Percentiles rank a stretch among this genome's conserved stretches.
Conservation (phyloP, 2,888 invertebrate species). For the Geotrupes spiniger region DNA sequence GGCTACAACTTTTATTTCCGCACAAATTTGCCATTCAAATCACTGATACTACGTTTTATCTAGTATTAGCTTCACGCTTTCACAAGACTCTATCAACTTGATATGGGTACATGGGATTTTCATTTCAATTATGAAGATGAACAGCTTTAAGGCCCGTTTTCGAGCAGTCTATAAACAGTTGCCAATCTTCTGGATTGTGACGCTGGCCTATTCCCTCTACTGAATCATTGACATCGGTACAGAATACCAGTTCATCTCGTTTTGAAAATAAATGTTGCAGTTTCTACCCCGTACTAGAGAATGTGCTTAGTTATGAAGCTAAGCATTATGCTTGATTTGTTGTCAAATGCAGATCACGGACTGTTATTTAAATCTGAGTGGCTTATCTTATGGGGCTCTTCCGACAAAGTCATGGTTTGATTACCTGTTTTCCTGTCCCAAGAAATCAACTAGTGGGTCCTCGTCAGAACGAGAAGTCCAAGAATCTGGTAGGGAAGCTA, state of each 20-base stretch:
- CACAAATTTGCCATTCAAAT: no score
- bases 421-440: not conserved
- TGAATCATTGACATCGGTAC: constrained; percentile 2
- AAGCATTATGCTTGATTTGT: no score
- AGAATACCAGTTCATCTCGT: constrained; percentile 7
- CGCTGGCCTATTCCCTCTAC: not conserved
- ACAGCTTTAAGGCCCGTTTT: constrained; percentile 10
- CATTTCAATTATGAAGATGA: constrained; percentile 1
- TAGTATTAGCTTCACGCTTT: no score
- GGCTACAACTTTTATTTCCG: no score
- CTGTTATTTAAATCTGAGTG: no score
- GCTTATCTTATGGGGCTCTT: no score
- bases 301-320: not conserved
- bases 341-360: no score
- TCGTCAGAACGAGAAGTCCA: not conserved
- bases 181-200: constrained; percentile 4
- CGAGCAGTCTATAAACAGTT: constrained; percentile 2
- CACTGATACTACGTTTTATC: no score
- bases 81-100: no score
- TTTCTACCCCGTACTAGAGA: not conserved
- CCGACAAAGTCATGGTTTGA: no score
- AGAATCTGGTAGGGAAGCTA: constrained; percentile 5
- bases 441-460: constrained; percentile 7
- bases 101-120: no score
- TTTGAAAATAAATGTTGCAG: constrained; percentile 8